phyloP scores from a whole-genome alignment of 2,888 invertebrate genomes.

The Sacculina carcini region DNA sequence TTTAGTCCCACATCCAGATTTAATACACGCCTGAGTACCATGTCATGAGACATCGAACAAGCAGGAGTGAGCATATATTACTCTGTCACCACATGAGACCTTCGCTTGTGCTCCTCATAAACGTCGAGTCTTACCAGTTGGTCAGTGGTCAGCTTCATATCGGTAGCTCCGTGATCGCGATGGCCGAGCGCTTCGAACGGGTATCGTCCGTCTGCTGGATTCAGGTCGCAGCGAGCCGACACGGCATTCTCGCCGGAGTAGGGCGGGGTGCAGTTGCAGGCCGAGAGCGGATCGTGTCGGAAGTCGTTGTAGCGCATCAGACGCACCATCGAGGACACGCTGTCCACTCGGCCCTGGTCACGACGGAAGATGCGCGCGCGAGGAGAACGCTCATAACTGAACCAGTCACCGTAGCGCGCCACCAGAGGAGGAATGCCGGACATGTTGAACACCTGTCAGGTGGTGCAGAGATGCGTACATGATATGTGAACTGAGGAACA shows the following conservation, averaged over 20 bases:
- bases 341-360: slow-evolving; percentile 28
- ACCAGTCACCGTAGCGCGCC: slow-evolving; percentile 28
- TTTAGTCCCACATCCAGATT: too few species aligned
- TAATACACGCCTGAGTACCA: too few species aligned
- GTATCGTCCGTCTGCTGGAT: slow-evolving; percentile 39
- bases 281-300: slow-evolving; percentile 34
- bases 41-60: too few species aligned
- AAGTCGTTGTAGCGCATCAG: slow-evolving; percentile 41
- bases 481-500: too few species aligned
- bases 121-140: not conserved
- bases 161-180: slow-evolving; percentile 38
- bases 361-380: slow-evolving; percentile 33
- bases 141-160: slow-evolving; percentile 33
- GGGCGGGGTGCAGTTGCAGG: slow-evolving; percentile 38
- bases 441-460: slow-evolving; percentile 32
- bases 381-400: slow-evolving; percentile 35
- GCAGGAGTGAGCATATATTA: too few species aligned
- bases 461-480: too few species aligned
- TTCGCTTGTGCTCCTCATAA: too few species aligned
- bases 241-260: slow-evolving; percentile 44
- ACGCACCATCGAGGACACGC: slow-evolving; percentile 30
- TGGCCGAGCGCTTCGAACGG: slow-evolving; percentile 39
- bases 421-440: slow-evolving; percentile 32
- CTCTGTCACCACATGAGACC: too few species aligned
- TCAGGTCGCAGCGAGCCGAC: slow-evolving; percentile 40